Conservation (phyloP, 2,888 invertebrate species). For the Caenorhabditis becei region DNA sequence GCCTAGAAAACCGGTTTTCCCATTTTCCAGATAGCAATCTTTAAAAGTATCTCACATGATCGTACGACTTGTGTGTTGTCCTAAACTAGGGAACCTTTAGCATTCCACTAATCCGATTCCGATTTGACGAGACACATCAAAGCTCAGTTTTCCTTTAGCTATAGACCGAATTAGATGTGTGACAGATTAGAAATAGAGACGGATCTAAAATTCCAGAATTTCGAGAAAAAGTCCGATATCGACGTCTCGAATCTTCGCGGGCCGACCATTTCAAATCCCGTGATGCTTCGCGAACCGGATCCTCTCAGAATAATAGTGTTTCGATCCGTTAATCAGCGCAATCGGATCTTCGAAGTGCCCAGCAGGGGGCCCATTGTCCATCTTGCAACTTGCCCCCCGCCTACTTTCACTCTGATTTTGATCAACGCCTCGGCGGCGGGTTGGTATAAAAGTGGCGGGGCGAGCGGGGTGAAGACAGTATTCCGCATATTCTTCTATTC, state of each 20-base stretch:
- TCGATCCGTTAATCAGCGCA: slow-evolving; percentile 45
- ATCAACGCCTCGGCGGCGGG: slow-evolving; percentile 20
- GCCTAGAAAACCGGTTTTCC: no score
- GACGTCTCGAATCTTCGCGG: not conserved
- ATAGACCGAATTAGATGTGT: not conserved
- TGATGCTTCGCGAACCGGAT: slow-evolving; percentile 3
- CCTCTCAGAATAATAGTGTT: slow-evolving; percentile 10
- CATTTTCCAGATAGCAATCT: not conserved
- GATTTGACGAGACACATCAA: not conserved
- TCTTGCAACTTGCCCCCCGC: slow-evolving; percentile 47
- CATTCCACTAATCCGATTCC: not conserved
- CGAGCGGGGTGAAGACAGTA: not conserved
- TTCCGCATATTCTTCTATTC: not conserved
- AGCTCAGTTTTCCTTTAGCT: not conserved
- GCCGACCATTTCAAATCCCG: not conserved
- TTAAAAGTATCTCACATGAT: not conserved
- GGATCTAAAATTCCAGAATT: not conserved
- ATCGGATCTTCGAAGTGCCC: slow-evolving; percentile 51
- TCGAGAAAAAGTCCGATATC: not conserved
- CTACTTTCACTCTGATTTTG: slow-evolving; percentile 49
- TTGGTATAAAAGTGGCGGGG: slow-evolving; percentile 28
- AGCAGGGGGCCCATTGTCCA: slow-evolving; percentile 60
- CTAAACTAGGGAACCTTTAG: no score
- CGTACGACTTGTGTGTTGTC: no score
- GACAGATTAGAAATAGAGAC: not conserved